Base-by-base conservation (phyloP, 2,888 invertebrate genomes). In the Andrena bicolor region DNA sequence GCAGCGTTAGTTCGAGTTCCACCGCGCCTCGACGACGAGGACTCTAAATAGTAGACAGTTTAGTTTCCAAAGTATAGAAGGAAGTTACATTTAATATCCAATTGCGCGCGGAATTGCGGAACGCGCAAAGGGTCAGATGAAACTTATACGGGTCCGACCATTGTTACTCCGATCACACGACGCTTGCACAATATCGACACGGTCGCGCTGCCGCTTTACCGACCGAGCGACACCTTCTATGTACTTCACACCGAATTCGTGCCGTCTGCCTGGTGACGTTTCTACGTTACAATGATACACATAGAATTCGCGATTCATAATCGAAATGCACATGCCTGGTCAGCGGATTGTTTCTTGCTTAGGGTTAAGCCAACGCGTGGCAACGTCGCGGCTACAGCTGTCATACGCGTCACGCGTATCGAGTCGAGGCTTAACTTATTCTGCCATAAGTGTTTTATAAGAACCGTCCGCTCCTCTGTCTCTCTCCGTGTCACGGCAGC, bases 401-500 rank as follows among this genome's bases (percentile, higher is more conserved):
- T 83, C 81, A 82, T 75, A 81, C 79, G 77, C 86, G 80, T 84
- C 79, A 86, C 63, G 76, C 84, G 56, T 56, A 74, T 83, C 75
- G 80, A 82, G 82, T 77, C 86, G 80, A 86, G 83, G 86, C 86
- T 83, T 74, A 75, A 83, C 75, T 83, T 80, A 70, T 82, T 83
- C 82, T 63, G 82, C 23, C 74, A 66, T 80, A 78, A 78, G 82
- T 82, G 68, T 82, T 74, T 82, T 82, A 82, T 60, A 68, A 83
- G 66, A 77, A 66, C 30, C 64, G 63, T 56, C 68, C 41, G 77
- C 71, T 74, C 65, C 73, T n/a, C 30, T 77, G 41, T 76, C 64
- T 23, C 32, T 16, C 26, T 71, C 13, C n/a, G 13, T 8, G 23
- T 56, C 23, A 26, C 56, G 56, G 41, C 23, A 23, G 32, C 23